phyloP scores from a whole-genome alignment of 2,888 invertebrate genomes.

The Lumbricus terrestris region DNA sequence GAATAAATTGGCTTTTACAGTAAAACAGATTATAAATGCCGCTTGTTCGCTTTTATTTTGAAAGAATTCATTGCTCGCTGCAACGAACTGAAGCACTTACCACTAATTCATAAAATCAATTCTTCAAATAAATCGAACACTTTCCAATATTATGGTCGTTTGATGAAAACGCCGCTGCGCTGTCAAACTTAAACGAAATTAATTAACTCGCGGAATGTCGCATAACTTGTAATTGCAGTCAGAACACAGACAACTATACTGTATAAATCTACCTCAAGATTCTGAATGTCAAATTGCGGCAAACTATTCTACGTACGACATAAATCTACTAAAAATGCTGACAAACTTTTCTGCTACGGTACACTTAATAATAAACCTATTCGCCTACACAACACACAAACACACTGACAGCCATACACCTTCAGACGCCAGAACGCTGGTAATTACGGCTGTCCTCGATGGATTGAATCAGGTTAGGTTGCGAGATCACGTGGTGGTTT shows the following conservation, averaged over 20 bases:
- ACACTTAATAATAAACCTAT: background rate
- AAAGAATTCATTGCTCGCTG: background rate
- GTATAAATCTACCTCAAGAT: too few relatives aligned
- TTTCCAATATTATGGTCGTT: constrained; percentile 3
- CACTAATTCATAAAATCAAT: background rate
- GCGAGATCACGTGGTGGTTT: background rate
- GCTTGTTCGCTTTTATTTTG: too few relatives aligned
- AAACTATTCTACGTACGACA: background rate
- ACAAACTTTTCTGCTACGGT: background rate
- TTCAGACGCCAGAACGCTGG: background rate
- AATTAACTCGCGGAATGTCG: background rate
- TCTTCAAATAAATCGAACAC: background rate
- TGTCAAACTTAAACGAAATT: background rate
- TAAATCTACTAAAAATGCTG: background rate
- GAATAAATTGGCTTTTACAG: too few relatives aligned
- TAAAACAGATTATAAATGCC: too few relatives aligned
- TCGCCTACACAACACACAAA: background rate
- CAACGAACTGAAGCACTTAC: background rate
- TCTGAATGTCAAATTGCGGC: background rate
- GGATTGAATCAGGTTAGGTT: background rate
- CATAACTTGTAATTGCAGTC: background rate
- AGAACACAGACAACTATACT: background rate
- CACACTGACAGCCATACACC: background rate
- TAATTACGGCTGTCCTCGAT: background rate
- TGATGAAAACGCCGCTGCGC: background rate